These are phyloP conservation scores for Tringa solitaria DNA, from an alignment of 2,113 vertebrate genomes.

Conservation along the genomic window DNA sequence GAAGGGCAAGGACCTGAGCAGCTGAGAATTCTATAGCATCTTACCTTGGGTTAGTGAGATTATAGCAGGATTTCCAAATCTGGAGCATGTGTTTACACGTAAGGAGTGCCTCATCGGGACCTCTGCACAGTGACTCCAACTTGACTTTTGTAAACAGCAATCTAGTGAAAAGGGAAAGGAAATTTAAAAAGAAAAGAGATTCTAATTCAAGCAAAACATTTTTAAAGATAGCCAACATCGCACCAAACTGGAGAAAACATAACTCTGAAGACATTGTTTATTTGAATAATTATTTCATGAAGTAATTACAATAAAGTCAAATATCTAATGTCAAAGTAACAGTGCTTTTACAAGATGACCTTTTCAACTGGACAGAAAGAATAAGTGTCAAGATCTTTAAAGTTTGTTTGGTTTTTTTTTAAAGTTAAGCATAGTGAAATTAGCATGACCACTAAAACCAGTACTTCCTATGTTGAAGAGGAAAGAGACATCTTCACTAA, in stretches of 20 bases:
- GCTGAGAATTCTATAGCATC: not conserved
- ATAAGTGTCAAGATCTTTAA: not conserved
- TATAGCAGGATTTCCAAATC: constrained; percentile 99
- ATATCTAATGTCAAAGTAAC: not conserved
- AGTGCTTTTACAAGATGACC: not conserved
- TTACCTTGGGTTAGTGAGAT: constrained; percentile 97
- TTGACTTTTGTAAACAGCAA: constrained; percentile 96
- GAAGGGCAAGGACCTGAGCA: not conserved
- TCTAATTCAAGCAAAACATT: not conserved
- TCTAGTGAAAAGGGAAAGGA: constrained; percentile 67
- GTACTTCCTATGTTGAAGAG: not conserved
- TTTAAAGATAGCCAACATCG: not conserved
- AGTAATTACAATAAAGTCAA: not conserved
- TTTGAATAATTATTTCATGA: not conserved
- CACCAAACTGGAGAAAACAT: not conserved
- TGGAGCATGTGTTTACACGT: constrained; percentile 99
- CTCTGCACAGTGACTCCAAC: constrained; percentile 91
- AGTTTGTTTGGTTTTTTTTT: not conserved
- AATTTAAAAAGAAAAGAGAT: not conserved
- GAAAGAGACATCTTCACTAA: not conserved
- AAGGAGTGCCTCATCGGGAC: constrained; percentile 93
- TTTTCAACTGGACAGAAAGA: not conserved
- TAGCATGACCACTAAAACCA: not conserved
- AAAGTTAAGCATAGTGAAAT: not conserved
- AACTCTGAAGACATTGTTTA: not conserved